These are phyloP conservation scores for Ara ararauna DNA, from an alignment of 2,797 vertebrate genomes.

Conservation along the genomic window DNA sequence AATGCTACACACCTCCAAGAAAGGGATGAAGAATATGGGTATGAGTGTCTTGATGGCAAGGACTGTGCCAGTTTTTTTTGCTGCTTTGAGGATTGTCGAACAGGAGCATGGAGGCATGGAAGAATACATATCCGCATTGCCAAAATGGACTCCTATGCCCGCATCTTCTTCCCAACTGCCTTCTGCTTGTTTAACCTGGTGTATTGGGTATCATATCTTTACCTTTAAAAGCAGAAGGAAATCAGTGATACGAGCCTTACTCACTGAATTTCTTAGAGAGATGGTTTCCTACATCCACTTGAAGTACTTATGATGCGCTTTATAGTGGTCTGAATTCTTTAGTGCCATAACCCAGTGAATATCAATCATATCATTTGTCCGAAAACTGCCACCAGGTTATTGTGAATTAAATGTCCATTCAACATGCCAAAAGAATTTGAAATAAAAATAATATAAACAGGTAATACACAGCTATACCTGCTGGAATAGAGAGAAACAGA, in stretches of 20 bases:
- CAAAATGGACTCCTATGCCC: slow-evolving; percentile 98
- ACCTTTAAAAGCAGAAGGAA: slow-evolving; percentile 83
- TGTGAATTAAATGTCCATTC: slow-evolving; percentile 59
- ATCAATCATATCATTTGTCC: slow-evolving; percentile 24
- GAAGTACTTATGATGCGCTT: slow-evolving; percentile 58
- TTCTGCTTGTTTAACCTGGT: slow-evolving; percentile 98
- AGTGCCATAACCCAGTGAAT: slow-evolving; percentile 71
- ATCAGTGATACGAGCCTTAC: slow-evolving; percentile 70
- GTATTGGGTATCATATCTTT: slow-evolving; percentile 98
- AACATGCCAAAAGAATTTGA: slow-evolving; percentile 54
- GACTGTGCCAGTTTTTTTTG: slow-evolving; percentile 99
- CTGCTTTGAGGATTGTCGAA: slow-evolving; percentile 98
- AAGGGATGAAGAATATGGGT: slow-evolving; percentile 96
- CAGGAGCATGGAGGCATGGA: slow-evolving; percentile 96
- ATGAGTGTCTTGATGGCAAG: slow-evolving; percentile 98
- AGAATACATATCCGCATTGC: slow-evolving; percentile 96
- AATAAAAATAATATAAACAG: slow-evolving; percentile 1
- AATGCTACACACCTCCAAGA: slow-evolving; percentile 98
- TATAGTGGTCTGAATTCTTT: slow-evolving; percentile 67
- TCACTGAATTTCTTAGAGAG: slow-evolving; percentile 68
- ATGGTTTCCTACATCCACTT: slow-evolving; percentile 62
- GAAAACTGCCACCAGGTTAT: slow-evolving; percentile 48
- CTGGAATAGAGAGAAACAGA: not conserved
- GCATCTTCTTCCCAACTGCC: slow-evolving; percentile 97
- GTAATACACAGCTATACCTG: slow-evolving; percentile 16